Evolutionary conservation across 2,888 invertebrate species (phyloP), one percentile per base, ranked within the genome.

Genomic region (Neoscelio sp.): DNA sequence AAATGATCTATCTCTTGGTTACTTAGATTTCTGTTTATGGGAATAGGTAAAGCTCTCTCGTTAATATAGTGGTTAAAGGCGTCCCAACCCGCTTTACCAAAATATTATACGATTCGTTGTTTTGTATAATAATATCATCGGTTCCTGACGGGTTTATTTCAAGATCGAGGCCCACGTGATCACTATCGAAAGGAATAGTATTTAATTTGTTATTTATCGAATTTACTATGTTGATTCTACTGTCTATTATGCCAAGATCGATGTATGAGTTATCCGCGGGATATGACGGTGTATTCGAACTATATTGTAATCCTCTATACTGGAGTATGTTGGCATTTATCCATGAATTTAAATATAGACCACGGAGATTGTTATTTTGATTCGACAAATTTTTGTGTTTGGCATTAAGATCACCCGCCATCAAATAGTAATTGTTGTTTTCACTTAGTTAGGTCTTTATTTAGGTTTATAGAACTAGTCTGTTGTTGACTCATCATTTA

Each of bases 351-450:
- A 60, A 2, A 13, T 60, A 33, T 13, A n/a, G 17, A 0, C 60
- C 65, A 17, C 42, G 5, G 0, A 40, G 28, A n/a, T 52, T 65
- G 20, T 65, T 65, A 6, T 23, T 8, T 6, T 5, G 4, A 12
- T 64, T 54, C 6, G 3, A 6, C 56, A 44, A 68, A 2, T 35
- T 18, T 46, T 0, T 56, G 13, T 68, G 56, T 13, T 44, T 68
- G 0, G 68, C 68, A 13, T 68, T 56, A 12, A 68, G 7, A 17
- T 68, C 68, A 0, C 68, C 68, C 0, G 68, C 68, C 12, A 68
- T 7, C 2, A 68, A n/a, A 35, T 56, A 56, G 2, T 26, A 46
- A 12, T 67, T 67, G 10, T 67, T 54, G 0, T 0, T 8, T 3
- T 35, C n/a, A 0, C 20, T 6, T 15, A 67, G 13, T 1, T 67